Percentiles rank a stretch among this genome's conserved stretches.
phyloP scores from a whole-genome alignment of 1,140 invertebrate genomes.

The Pseudomyrmex sp. region DNA sequence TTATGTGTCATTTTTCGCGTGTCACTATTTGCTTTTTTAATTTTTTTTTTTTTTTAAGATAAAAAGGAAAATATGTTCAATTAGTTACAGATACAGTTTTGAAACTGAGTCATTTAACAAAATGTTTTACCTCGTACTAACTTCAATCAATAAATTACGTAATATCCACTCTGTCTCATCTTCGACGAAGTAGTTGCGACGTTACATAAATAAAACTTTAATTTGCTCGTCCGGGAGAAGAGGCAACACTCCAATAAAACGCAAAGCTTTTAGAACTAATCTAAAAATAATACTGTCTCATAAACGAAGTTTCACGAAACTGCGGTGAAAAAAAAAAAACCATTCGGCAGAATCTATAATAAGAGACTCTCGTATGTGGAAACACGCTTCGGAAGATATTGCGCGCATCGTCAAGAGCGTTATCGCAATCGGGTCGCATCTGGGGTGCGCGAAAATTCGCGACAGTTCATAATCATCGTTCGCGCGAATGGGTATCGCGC shows the following conservation, averaged over 20 bases:
- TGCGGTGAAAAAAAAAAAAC: not conserved
- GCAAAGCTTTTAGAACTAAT: no score
- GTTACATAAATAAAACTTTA: not conserved
- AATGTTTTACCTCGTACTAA: no score
- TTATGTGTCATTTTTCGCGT: no score
- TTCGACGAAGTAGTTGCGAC: not conserved
- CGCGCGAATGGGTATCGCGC: slow-evolving; percentile 26
- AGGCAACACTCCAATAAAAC: no score
- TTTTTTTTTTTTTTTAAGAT: no score
- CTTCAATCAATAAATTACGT: no score
- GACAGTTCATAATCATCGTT: not conserved
- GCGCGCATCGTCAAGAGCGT: not conserved
- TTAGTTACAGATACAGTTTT: no score
- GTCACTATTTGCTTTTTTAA: no score
- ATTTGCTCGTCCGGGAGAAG: no score
- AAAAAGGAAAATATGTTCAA: no score
- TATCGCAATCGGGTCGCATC: slow-evolving; percentile 36
- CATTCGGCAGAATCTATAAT: not conserved
- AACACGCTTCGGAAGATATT: slow-evolving; percentile 2
- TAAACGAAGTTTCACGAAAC: not conserved
- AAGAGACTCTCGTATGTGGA: not conserved
- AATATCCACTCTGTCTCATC: not conserved
- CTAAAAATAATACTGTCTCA: not conserved
- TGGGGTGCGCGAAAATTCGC: slow-evolving; percentile 13
- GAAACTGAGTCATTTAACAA: no score